Conservation (phyloP, 1,140 invertebrate species). For the Listronotus bonariensis region DNA sequence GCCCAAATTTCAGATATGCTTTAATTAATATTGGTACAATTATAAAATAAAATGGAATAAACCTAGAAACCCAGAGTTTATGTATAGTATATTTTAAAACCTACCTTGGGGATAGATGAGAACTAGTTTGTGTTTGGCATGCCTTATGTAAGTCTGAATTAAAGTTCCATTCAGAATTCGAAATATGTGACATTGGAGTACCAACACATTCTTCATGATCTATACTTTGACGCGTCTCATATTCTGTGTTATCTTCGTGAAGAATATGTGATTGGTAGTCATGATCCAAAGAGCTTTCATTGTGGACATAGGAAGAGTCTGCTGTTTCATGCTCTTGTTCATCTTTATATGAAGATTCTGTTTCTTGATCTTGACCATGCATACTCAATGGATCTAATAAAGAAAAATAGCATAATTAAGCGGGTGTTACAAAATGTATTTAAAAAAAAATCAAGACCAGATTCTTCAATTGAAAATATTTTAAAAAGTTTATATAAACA, state of each 20-base stretch:
- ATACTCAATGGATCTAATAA: constrained; percentile 11
- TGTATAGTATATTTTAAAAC: neutral
- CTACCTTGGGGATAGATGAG: constrained; percentile 33
- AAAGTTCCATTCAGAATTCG: constrained; percentile 22
- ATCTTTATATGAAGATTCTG: constrained; percentile 17
- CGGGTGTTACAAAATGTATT: too few relatives aligned
- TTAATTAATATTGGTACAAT: neutral
- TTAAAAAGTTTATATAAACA: too few relatives aligned
- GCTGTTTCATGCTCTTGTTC: constrained; percentile 4
- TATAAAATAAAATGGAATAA: constrained; percentile 1
- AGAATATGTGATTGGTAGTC: neutral
- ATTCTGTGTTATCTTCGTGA: constrained; percentile 12
- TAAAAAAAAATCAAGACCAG: too few relatives aligned
- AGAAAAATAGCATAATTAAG: too few relatives aligned
- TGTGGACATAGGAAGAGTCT: constrained; percentile 6
- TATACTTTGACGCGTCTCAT: constrained; percentile 16
- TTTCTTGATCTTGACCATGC: constrained; percentile 4
- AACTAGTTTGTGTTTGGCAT: constrained; percentile 47
- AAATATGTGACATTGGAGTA: constrained; percentile 18
- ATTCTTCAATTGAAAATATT: too few relatives aligned
- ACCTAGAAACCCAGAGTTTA: too few relatives aligned
- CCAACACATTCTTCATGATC: constrained; percentile 34
- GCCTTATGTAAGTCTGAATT: constrained; percentile 47
- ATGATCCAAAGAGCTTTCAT: constrained; percentile 21
- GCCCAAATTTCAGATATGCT: too few relatives aligned